Evolutionary conservation across 2,888 invertebrate species (phyloP).

Genomic region (Microchrysa polita): DNA sequence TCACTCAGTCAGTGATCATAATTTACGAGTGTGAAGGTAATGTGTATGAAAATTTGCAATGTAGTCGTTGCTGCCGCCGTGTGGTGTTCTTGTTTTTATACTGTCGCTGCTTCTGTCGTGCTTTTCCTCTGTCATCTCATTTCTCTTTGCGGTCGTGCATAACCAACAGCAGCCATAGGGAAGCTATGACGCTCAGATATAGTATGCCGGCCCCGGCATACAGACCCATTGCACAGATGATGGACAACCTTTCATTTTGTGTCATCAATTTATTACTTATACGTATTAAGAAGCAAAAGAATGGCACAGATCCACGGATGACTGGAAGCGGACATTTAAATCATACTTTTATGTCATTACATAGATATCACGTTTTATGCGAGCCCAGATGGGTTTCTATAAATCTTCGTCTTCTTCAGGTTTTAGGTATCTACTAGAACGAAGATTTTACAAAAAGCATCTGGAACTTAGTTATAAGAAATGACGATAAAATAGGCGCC

Average conservation of each 20-base stretch:
- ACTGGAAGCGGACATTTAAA: slow-evolving; percentile 35
- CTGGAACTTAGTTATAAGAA: too few species aligned
- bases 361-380: neutral
- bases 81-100: neutral
- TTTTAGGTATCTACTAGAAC: too few species aligned
- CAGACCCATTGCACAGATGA: slow-evolving; percentile 2
- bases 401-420: slow-evolving; percentile 9
- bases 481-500: too few species aligned
- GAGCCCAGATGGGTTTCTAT: neutral
- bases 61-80: slow-evolving; percentile 4
- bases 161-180: neutral
- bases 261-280: slow-evolving; percentile 36
- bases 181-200: too few species aligned
- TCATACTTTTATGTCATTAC: slow-evolving; percentile 21
- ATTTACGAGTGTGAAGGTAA: slow-evolving; percentile 40
- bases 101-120: slow-evolving; percentile 29
- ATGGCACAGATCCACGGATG: neutral
- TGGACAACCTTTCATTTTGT: slow-evolving; percentile 36
- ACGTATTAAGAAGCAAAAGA: neutral
- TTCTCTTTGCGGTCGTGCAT: slow-evolving; percentile 10
- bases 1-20: slow-evolving; percentile 41
- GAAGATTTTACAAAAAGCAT: too few species aligned
- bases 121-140: slow-evolving; percentile 23
- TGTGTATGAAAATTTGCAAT: slow-evolving; percentile 22
- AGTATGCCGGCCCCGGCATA: too few species aligned